These are phyloP conservation scores for Planococcus citri DNA, from an alignment of 1,140 invertebrate genomes.

Conservation along the genomic window DNA sequence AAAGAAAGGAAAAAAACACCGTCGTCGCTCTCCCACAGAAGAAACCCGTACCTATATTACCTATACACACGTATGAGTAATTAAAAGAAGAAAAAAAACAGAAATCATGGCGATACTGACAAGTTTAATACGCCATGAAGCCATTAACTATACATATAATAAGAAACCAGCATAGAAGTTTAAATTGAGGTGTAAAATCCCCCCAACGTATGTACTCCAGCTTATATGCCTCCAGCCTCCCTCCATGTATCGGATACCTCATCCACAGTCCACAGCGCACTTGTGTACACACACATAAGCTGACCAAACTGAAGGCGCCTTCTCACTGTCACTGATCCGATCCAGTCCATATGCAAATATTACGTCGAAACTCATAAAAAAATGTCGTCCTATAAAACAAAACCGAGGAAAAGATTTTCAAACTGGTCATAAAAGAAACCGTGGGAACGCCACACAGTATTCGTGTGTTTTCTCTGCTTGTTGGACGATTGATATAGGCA, in stretches of 20 bases:
- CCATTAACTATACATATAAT: neutral
- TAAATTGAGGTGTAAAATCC: no score
- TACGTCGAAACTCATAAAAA: conserved; percentile 18
- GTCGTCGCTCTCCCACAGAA: neutral
- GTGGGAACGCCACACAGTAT: neutral
- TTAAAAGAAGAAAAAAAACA: neutral
- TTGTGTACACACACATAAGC: neutral
- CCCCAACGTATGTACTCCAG: no score
- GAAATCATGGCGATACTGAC: neutral
- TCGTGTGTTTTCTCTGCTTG: no score
- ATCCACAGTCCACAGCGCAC: no score
- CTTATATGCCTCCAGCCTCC: no score
- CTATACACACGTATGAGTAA: neutral
- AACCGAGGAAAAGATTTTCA: neutral
- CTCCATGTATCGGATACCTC: no score
- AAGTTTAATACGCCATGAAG: conserved; percentile 6
- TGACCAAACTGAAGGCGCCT: conserved; percentile 1
- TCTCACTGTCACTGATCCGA: neutral
- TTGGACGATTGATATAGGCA: neutral
- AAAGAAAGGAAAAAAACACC: neutral
- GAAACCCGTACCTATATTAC: neutral
- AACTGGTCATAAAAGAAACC: conserved; percentile 21
- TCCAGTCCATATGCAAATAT: conserved; percentile 17
- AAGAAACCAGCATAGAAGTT: neutral
- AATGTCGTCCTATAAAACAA: conserved; percentile 17